phyloP scores from a whole-genome alignment of 2,797 vertebrate species.

The Galagoides demidoff region DNA sequence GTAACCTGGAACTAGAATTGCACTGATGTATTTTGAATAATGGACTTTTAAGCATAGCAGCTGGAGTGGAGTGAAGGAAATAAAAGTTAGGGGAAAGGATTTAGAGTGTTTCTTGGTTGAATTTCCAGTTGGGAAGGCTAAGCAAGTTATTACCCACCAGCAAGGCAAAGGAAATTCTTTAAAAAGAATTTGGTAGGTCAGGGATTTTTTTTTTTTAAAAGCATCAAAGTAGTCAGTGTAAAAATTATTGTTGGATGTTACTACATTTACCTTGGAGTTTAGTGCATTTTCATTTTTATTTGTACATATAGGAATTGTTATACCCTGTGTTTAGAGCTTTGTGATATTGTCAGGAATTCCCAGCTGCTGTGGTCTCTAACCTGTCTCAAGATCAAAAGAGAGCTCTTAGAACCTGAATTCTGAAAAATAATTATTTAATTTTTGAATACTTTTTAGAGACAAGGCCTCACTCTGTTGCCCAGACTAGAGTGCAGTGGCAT shows the following conservation, averaged over 20 bases:
- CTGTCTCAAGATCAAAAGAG: not conserved
- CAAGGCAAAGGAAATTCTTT: not conserved
- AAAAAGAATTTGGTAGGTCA: not conserved
- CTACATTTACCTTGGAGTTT: not conserved
- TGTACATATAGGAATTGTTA: not conserved
- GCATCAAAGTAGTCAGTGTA: not conserved
- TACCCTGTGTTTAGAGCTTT: not conserved
- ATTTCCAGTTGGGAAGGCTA: not conserved
- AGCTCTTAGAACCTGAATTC: not conserved
- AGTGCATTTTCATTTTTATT: not conserved
- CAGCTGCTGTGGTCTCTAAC: not conserved
- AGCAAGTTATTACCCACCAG: not conserved
- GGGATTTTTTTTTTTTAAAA: not conserved
- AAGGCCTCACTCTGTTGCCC: not conserved
- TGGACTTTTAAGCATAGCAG: not conserved
- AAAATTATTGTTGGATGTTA: not conserved
- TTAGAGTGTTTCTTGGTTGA: not conserved
- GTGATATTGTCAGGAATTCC: not conserved
- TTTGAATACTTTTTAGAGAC: not conserved
- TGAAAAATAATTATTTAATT: not conserved
- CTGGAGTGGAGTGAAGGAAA: not conserved
- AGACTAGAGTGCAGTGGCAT: not conserved
- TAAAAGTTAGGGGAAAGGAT: not conserved
- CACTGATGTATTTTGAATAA: not conserved
- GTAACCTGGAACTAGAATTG: not conserved